A percentile compares a stretch with the other conserved stretches of the same genome.
Evolutionary conservation across 2,113 vertebrate species (phyloP).

Genomic region (Coryphaenoides rupestris): DNA sequence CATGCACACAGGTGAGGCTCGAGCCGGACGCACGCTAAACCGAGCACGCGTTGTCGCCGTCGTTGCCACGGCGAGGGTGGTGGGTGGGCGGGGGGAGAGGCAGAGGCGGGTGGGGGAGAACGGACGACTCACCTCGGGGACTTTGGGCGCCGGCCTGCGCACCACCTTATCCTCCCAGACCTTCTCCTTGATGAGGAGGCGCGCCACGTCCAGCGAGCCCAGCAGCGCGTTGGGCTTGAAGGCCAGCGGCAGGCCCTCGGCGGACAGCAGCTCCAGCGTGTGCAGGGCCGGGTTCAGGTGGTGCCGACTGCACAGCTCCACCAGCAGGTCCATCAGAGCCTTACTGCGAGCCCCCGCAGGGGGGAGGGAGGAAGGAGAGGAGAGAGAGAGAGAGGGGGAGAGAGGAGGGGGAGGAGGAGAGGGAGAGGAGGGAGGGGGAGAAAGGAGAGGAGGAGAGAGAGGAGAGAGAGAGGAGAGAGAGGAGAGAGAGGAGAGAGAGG

Average conservation of each 20-base stretch:
- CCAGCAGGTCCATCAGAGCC: conserved; percentile 93
- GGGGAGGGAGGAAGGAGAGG: conserved; percentile 32
- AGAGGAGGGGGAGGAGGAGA: neutral
- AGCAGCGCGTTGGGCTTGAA: conserved; percentile 91
- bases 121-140: conserved; percentile 88
- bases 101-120: too few species aligned
- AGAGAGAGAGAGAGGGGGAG: conserved; percentile 28
- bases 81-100: too few species aligned
- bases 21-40: too few species aligned
- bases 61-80: too few species aligned
- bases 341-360: conserved; percentile 72
- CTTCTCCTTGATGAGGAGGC: conserved; percentile 86
- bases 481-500: too few species aligned
- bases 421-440: conserved; percentile 27
- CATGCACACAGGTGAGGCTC: too few species aligned
- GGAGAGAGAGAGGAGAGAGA: conserved; percentile 4
- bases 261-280: conserved; percentile 82
- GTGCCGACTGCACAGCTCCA: conserved; percentile 89
- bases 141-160: conserved; percentile 76
- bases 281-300: conserved; percentile 89
- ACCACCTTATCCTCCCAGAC: conserved; percentile 78
- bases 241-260: conserved; percentile 73
- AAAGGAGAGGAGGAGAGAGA: conserved; percentile 29
- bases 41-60: too few species aligned
- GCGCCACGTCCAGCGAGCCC: conserved; percentile 83